These are phyloP conservation scores for Nannoperca australis DNA, from an alignment of 2,797 vertebrate species.

Conservation along the genomic window DNA sequence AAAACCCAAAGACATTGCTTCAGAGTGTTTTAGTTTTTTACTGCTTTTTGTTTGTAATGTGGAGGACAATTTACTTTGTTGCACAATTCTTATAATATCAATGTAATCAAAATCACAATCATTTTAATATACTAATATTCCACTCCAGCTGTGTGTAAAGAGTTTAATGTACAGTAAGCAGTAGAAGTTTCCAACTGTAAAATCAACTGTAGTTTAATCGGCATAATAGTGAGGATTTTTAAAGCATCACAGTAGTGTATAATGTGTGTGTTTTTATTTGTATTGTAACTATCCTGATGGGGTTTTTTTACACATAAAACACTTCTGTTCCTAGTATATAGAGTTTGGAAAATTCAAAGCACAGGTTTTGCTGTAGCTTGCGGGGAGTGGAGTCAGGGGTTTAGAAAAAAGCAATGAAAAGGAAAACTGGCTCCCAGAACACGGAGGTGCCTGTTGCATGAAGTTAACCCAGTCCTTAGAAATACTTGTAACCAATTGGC, in stretches of 20 bases:
- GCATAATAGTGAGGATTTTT: neutral
- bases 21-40: neutral
- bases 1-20: neutral
- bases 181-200: neutral
- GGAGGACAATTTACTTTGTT: neutral
- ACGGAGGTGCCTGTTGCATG: neutral
- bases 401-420: neutral
- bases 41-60: constrained; percentile 14
- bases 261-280: neutral
- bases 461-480: neutral
- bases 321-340: neutral
- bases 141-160: neutral
- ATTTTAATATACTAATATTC: neutral
- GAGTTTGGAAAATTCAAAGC: neutral
- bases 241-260: neutral
- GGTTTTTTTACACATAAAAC: neutral
- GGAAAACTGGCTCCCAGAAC: neutral
- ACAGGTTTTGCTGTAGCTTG: neutral
- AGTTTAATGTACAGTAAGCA: neutral
- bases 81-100: neutral
- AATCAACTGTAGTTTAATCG: neutral
- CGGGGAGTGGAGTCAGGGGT: neutral
- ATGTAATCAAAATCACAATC: neutral
- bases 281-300: neutral
- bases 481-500: neutral